These are phyloP conservation scores for Perca flavescens DNA, from an alignment of 2,113 vertebrate species.

Conservation along the genomic window DNA sequence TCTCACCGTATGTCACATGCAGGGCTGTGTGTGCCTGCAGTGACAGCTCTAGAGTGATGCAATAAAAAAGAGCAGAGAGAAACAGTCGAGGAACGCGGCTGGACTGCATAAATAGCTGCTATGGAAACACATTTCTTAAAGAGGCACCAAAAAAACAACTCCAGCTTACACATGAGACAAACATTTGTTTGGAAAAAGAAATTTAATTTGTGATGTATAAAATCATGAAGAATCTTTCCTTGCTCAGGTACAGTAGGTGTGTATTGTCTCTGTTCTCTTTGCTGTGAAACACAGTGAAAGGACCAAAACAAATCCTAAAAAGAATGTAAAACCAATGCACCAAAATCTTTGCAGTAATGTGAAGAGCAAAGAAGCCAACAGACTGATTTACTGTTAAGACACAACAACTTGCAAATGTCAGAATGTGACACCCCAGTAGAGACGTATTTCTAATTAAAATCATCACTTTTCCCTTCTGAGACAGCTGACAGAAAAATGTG, in stretches of 20 bases:
- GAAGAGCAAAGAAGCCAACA: background rate
- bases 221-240: background rate
- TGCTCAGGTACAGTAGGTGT: background rate
- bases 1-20: conserved; percentile 56
- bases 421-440: background rate
- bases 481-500: conserved; percentile 22
- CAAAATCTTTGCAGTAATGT: background rate
- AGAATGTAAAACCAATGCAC: background rate
- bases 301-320: background rate
- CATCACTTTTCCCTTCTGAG: conserved; percentile 1
- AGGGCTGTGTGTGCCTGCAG: conserved; percentile 55
- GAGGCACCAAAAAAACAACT: background rate
- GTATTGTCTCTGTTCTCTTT: background rate
- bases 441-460: conserved; percentile 13
- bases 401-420: conserved; percentile 5
- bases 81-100: conserved; percentile 25
- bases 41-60: conserved; percentile 59
- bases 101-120: conserved; percentile 39
- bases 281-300: background rate
- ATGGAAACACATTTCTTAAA: conserved; percentile 17
- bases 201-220: background rate
- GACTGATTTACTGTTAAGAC: conserved; percentile 17
- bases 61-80: conserved; percentile 52
- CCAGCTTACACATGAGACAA: background rate
- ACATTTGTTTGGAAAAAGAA: background rate